Percentiles rank a stretch among this genome's conserved stretches.
Conservation (phyloP, 2,888 invertebrate species). For the Therioaphis trifolii region DNA sequence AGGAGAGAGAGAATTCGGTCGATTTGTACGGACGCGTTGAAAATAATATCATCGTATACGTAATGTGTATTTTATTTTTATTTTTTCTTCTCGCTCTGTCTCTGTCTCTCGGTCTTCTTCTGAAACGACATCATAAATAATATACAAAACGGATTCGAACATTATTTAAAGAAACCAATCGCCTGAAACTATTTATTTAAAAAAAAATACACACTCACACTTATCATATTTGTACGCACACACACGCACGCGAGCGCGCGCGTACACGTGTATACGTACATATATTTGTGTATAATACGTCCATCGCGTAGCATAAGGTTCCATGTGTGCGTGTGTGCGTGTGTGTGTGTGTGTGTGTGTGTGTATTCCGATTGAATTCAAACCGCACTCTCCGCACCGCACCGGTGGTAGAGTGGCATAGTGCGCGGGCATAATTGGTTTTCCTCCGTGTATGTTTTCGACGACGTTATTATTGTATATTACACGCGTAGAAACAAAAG, state of each 20-base stretch:
- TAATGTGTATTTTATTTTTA: no score
- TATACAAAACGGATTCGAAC: constrained; percentile 43
- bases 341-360: no score
- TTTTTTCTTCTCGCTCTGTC: no score
- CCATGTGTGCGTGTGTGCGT: no score
- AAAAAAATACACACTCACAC: constrained; percentile 4
- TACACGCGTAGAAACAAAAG: constrained; percentile 7
- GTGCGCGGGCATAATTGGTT: constrained; percentile 57
- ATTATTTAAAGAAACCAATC: constrained; percentile 43
- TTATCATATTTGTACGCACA: not conserved
- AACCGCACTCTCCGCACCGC: constrained; percentile 16
- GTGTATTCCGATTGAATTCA: constrained; percentile 48
- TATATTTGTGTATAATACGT: not conserved
- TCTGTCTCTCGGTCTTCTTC: constrained; percentile 11
- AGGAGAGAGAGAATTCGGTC: not conserved
- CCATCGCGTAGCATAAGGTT: constrained; percentile 16
- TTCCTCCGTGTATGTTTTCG: not conserved
- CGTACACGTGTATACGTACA: no score
- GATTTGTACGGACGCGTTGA: not conserved
- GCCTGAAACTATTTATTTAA: constrained; percentile 61
- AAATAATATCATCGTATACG: constrained; percentile 7
- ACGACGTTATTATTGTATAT: constrained; percentile 13
- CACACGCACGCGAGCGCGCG: no score
- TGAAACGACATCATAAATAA: constrained; percentile 57
- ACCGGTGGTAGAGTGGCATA: no score